These are phyloP conservation scores for Cynopterus sphinx DNA, from an alignment of 2,797 vertebrate species.

Conservation along the genomic window DNA sequence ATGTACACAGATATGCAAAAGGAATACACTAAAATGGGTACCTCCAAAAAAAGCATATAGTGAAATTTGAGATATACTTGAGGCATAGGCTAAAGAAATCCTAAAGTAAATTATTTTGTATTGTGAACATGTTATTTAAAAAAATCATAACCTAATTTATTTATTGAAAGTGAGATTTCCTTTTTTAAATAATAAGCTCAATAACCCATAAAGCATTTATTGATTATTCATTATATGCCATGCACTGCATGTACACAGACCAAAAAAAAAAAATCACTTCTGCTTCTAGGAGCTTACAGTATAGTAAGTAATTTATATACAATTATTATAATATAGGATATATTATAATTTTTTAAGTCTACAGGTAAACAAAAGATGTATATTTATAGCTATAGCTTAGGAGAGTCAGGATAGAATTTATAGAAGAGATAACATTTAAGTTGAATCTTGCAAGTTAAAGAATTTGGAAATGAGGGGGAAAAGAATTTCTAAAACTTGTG, in stretches of 20 bases:
- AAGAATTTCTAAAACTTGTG: conserved; percentile 19
- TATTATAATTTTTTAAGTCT: conserved; percentile 15
- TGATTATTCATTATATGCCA: neutral
- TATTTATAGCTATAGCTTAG: neutral
- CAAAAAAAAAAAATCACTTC: conserved; percentile 22
- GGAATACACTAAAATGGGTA: neutral
- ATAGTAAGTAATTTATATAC: neutral
- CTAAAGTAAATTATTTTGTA: conserved; percentile 38
- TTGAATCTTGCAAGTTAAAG: conserved; percentile 6
- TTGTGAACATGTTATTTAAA: conserved; percentile 1
- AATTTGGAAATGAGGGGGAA: neutral
- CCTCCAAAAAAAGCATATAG: neutral
- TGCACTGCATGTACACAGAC: neutral
- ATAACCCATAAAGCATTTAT: conserved; percentile 27
- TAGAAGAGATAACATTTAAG: neutral
- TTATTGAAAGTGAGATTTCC: neutral
- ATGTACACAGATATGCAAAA: conserved; percentile 12
- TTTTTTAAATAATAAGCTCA: conserved; percentile 48
- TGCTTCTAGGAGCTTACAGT: neutral
- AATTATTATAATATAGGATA: neutral
- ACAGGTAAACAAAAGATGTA: neutral
- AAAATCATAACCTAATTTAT: conserved; percentile 13
- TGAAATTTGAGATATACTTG: conserved; percentile 30
- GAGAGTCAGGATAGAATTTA: neutral
- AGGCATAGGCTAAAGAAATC: conserved; percentile 14